Conservation (phyloP, 1,140 invertebrate genomes). For the Heliothis subflexa region DNA sequence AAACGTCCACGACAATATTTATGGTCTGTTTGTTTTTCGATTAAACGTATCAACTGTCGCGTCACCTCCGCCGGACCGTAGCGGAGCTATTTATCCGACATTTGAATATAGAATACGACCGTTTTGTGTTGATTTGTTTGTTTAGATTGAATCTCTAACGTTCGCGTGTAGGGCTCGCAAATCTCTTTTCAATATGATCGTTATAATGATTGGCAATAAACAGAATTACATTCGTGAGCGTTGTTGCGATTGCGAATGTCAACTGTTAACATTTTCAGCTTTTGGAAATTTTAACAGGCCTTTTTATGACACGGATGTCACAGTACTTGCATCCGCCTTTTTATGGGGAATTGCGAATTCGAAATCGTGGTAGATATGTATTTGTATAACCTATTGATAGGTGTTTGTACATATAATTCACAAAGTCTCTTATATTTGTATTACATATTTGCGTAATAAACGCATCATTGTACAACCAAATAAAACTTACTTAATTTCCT, state of each 20-base stretch:
- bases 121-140: slow-evolving; percentile 61
- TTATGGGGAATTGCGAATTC: neutral
- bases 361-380: neutral
- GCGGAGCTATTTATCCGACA: slow-evolving; percentile 54
- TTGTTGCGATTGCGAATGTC: slow-evolving; percentile 31
- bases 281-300: slow-evolving; percentile 3
- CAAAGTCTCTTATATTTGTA: too few species aligned
- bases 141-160: slow-evolving; percentile 56
- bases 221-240: slow-evolving; percentile 28
- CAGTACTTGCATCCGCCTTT: neutral
- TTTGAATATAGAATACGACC: slow-evolving; percentile 53
- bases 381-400: neutral
- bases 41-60: slow-evolving; percentile 64
- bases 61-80: slow-evolving; percentile 38
- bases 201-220: slow-evolving; percentile 39
- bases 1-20: slow-evolving; percentile 56
- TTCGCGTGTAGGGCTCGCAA: slow-evolving; percentile 42
- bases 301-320: slow-evolving; percentile 23
- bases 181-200: slow-evolving; percentile 50
- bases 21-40: slow-evolving; percentile 68
- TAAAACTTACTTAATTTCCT: neutral
- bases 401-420: neutral
- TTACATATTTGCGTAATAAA: neutral
- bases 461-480: neutral
- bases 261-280: slow-evolving; percentile 16